Base-by-base conservation (phyloP, 2,888 invertebrate genomes). In the Craniophora ligustri region DNA sequence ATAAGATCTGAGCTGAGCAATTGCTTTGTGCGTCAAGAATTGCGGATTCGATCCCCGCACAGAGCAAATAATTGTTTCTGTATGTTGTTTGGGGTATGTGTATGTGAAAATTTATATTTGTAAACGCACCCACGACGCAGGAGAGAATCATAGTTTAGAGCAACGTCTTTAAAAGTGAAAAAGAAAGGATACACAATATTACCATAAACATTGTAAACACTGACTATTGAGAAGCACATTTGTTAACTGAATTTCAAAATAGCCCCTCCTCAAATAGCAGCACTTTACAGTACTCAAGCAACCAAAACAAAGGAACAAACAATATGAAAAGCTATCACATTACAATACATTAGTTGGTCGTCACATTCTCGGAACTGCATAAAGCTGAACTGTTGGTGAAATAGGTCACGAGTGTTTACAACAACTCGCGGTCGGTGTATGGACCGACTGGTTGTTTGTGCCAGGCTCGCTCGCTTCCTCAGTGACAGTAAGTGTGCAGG, bases 401-500 rank as follows among this genome's bases (percentile, higher is more conserved):
- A 53, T 69, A 57, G 69, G 70, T 60, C 70, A 51, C 48, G 14
- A 50, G 55, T 67, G 70, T 70, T 70, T 70, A 62, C 41, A 45
- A 28, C 5, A 32, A 19, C n/a, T 45, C 23, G 23, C 21, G 26
- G 26, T 18, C 11, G 1, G 36, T 18, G 28, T 53, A 56, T 54
- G 14, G 40, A 14, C 14, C 13, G 23, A 10, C 7, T 14, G 23
- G 57, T 47, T 58, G 60, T 69, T 66, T 56, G 42, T 59, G 56
- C 58, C 68, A 54, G 58, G 21, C 46, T 26, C 19, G 19, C 5
- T 26, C 8, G 2, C 21, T 28, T 65, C 47, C 62, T 47, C 59
- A 35, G 36, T 59, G 65, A 53, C 59, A 49, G 34, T 16, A n/a
- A 23, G 21, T 51, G n/a, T 23, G 21, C 38, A 6, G 34, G 28